These are phyloP conservation scores for Anastrepha obliqua DNA, from an alignment of 1,140 invertebrate species.

Conservation along the genomic window DNA sequence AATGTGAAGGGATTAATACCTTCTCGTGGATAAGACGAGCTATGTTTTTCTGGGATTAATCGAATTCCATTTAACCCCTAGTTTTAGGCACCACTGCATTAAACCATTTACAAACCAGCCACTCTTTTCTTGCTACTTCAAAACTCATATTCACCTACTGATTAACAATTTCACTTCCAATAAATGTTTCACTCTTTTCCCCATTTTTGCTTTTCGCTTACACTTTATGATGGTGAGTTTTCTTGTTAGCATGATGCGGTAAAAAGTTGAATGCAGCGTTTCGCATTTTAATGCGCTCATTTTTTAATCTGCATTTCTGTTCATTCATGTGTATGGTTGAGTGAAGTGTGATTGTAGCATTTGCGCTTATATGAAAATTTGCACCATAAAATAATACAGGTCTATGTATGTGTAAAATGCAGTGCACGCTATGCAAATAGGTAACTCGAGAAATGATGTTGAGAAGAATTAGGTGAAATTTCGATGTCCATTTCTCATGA, in stretches of 20 bases:
- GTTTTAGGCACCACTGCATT: no score
- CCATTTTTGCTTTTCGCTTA: background rate
- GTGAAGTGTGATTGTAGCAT: background rate
- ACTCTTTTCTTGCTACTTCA: background rate
- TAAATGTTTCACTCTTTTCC: background rate
- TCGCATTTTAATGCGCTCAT: conserved; percentile 13
- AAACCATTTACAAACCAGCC: no score
- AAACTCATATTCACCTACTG: background rate
- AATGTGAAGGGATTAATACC: no score
- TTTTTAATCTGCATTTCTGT: background rate
- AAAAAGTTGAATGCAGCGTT: conserved; percentile 33
- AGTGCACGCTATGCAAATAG: background rate
- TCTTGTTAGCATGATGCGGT: background rate
- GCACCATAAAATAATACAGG: conserved; percentile 13
- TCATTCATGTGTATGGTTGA: background rate
- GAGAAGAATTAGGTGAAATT: no score
- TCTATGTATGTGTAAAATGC: conserved; percentile 1
- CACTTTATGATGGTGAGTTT: background rate
- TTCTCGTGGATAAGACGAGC: no score
- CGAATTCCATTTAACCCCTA: no score
- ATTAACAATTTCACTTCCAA: background rate
- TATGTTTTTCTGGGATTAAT: no score
- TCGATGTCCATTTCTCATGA: no score
- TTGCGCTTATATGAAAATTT: conserved; percentile 8
- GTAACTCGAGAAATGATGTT: background rate